Evolutionary conservation across 2,888 invertebrate genomes (phyloP).

Genomic region (Nemoura dubitans): DNA sequence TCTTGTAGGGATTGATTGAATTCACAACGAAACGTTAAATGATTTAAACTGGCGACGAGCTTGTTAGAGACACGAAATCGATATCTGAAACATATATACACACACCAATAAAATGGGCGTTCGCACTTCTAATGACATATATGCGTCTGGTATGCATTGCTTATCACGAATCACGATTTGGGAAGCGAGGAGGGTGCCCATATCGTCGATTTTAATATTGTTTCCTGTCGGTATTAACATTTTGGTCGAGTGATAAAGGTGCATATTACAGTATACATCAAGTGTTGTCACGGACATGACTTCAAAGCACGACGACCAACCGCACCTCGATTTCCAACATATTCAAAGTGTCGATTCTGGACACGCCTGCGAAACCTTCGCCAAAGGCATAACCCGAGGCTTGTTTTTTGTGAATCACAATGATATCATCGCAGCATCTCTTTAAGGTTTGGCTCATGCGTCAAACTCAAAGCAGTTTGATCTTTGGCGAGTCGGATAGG

Average conservation of each 20-base stretch:
- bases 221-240: background rate
- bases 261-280: background rate
- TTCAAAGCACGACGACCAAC: background rate
- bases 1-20: background rate
- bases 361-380: background rate
- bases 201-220: background rate
- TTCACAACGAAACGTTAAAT: background rate
- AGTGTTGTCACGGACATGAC: background rate
- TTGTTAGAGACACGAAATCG: background rate
- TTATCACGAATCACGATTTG: background rate
- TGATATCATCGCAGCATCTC: background rate
- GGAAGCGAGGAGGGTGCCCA: background rate
- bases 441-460: background rate
- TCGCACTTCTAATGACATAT: too few relatives aligned
- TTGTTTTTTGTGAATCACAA: background rate
- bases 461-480: background rate
- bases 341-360: background rate
- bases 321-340: background rate
- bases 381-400: background rate
- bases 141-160: too few relatives aligned
- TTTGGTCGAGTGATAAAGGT: background rate
- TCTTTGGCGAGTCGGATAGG: background rate
- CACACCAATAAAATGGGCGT: background rate
- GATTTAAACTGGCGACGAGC: background rate
- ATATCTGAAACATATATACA: background rate